Conservation (phyloP, 2,888 invertebrate species). For the Tinea pellionella region DNA sequence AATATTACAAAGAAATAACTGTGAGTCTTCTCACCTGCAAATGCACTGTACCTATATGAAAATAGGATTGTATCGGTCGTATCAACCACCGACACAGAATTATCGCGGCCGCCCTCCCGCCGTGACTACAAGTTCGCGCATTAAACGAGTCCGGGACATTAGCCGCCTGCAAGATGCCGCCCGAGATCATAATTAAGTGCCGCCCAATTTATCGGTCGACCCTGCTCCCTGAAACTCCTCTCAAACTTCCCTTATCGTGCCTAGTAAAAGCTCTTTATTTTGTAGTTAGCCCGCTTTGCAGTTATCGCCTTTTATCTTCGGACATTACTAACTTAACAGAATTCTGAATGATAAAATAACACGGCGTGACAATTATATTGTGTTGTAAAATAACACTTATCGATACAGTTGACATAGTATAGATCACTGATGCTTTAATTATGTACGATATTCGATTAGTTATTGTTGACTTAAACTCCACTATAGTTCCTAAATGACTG, state of each 20-base stretch:
- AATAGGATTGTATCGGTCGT: neutral
- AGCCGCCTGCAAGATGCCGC: constrained; percentile 68
- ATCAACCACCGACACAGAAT: constrained; percentile 32
- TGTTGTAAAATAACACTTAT: too few species aligned
- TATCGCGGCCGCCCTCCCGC: constrained; percentile 65
- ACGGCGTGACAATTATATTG: too few species aligned
- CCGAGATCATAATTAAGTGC: constrained; percentile 70
- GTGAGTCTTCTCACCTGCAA: neutral
- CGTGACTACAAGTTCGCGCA: constrained; percentile 66
- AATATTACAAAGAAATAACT: neutral
- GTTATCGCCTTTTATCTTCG: constrained; percentile 56
- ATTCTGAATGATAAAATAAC: neutral
- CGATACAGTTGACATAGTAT: too few species aligned
- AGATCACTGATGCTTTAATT: too few species aligned
- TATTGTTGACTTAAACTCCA: neutral
- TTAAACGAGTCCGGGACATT: constrained; percentile 68
- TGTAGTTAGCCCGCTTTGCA: constrained; percentile 54
- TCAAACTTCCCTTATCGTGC: constrained; percentile 66
- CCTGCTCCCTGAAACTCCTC: constrained; percentile 60
- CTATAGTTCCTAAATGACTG: neutral
- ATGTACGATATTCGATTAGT: too few species aligned
- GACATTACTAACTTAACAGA: constrained; percentile 24
- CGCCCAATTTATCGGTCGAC: constrained; percentile 68
- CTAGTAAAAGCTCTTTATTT: constrained; percentile 65
- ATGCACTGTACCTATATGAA: neutral